Base-by-base conservation (phyloP, 2,888 invertebrate genomes). In the Agrotis puta region DNA sequence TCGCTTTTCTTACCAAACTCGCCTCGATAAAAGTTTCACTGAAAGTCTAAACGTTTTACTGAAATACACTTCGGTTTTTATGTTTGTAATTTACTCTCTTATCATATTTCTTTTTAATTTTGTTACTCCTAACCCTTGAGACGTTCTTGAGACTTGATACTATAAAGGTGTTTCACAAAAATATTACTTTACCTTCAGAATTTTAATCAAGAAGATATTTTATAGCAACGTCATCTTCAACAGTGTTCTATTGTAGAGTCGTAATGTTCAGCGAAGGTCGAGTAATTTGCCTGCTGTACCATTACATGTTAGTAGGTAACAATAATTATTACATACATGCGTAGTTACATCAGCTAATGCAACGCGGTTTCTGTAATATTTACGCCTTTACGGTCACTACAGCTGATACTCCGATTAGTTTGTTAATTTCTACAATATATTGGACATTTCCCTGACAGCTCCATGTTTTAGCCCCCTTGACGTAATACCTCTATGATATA, bases 271-370 rank as follows among this genome's bases (percentile, higher is more conserved):
- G 39, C 14, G 51, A 80, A 80, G 76, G 75, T 48, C 65, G 33
- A 69, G 51, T 47, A 56, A 27, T 48, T 20, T 48, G 6, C 33
- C 22, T 48, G 11, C 33, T 54, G 48, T 65, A 59, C 61, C 47
- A 59, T 51, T 13, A 57, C 76, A 43, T 16, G 54, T 20, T 74
- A 27, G 18, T 47, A 14, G 14, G 39, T 14, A 56, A 47, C 20
- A n/a, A 43, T 58, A 54, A 64, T 57, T 58, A 70, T 70, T 81
- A 82, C 81, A 75, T 82, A 58, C 70, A 51, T 88, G 86, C 87
- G 88, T 85, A 84, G 71, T 85, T 87, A 84, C 84, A 73, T 77
- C 64, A 47, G 66, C 73, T 76, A 74, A 81, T 71, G 82, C 80
- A 82, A 86, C 57, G 48, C 57, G 54, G 59, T 64, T 47, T 79